These are phyloP conservation scores for Zygothrica quintamaculata DNA, from an alignment of 2,888 invertebrate genomes.

Conservation along the genomic window DNA sequence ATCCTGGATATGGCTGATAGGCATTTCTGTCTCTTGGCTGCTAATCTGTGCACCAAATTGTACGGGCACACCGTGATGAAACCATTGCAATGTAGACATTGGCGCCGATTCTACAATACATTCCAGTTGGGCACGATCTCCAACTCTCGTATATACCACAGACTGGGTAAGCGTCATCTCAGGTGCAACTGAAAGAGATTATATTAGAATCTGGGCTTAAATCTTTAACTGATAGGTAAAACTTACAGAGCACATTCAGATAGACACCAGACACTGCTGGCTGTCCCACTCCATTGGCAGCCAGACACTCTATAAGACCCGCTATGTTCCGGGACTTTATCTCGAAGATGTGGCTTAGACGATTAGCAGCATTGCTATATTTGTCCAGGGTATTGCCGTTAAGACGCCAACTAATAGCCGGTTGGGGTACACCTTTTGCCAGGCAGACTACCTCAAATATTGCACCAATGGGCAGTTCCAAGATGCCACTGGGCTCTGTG, in stretches of 20 bases:
- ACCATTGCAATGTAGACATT: conserved; percentile 89
- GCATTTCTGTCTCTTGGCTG: conserved; percentile 84
- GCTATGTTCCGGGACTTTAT: conserved; percentile 87
- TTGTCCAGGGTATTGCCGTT: conserved; percentile 74
- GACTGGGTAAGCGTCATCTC: conserved; percentile 88
- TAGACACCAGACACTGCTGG: conserved; percentile 88
- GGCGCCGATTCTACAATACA: conserved; percentile 90
- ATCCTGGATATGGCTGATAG: conserved; percentile 84
- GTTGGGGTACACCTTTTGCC: conserved; percentile 89
- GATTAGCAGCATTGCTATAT: conserved; percentile 77
- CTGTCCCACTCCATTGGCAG: conserved; percentile 90
- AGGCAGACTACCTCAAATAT: conserved; percentile 91
- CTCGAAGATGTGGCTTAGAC: conserved; percentile 81
- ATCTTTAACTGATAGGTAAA: neutral
- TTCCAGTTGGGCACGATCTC: conserved; percentile 88
- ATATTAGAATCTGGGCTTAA: neutral
- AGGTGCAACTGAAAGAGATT: conserved; percentile 88
- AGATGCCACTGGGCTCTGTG: conserved; percentile 88
- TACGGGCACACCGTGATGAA: conserved; percentile 87
- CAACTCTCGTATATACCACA: conserved; percentile 91
- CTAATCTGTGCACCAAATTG: conserved; percentile 83
- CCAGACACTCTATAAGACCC: conserved; percentile 90
- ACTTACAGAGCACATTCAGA: conserved; percentile 90
- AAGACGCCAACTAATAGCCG: conserved; percentile 89
- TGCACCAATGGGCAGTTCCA: conserved; percentile 90